phyloP scores from a whole-genome alignment of 2,888 invertebrate genomes.

The Cantharis nigra region DNA sequence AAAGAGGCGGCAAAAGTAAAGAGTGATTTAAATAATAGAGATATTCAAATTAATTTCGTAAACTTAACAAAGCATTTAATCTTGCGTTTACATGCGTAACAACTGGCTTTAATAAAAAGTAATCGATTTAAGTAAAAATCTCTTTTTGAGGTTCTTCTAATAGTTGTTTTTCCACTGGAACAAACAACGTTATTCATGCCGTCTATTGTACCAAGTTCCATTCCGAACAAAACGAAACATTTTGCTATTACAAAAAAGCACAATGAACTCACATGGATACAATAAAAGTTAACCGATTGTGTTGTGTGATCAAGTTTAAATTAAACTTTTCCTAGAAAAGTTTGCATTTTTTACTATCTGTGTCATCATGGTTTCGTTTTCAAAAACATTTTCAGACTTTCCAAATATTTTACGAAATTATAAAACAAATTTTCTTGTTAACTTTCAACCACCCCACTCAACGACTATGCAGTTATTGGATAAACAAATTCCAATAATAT shows the following conservation, averaged over 20 bases:
- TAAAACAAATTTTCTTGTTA: too few species aligned
- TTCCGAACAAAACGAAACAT: neutral
- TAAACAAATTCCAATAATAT: too few species aligned
- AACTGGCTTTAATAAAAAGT: constrained; percentile 8
- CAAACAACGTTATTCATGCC: constrained; percentile 7
- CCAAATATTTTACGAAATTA: too few species aligned
- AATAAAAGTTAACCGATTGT: neutral
- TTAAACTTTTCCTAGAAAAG: neutral
- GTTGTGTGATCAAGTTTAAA: neutral
- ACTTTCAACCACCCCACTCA: too few species aligned
- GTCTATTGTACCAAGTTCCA: constrained; percentile 1
- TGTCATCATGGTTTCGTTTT: neutral
- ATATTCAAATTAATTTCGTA: constrained; percentile 8
- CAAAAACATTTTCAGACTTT: neutral
- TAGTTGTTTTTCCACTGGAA: constrained; percentile 1
- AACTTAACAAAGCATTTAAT: constrained; percentile 14
- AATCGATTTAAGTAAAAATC: constrained; percentile 10
- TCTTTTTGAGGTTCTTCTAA: neutral
- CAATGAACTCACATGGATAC: constrained; percentile 2
- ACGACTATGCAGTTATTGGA: too few species aligned
- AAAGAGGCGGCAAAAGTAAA: neutral
- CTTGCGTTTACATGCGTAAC: constrained; percentile 9
- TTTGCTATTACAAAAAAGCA: constrained; percentile 5
- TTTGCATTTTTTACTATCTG: neutral
- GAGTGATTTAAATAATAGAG: constrained; percentile 1